These are phyloP conservation scores for Phrynosoma platyrhinos DNA, from an alignment of 2,113 vertebrate genomes.

Conservation along the genomic window DNA sequence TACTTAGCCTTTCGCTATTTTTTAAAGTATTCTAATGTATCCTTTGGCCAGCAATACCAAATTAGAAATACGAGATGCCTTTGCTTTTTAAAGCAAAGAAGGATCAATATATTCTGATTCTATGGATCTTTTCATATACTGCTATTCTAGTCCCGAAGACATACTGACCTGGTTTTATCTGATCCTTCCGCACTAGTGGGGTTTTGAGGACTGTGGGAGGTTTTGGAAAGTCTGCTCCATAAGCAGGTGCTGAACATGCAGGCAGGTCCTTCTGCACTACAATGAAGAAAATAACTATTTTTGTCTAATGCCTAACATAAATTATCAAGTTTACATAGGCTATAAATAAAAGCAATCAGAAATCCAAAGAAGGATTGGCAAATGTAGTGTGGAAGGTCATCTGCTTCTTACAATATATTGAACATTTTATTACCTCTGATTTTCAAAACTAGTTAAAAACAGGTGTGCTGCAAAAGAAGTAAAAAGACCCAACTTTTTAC, in stretches of 20 bases:
- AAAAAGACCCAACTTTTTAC: background rate
- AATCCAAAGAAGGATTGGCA: background rate
- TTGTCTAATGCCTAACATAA: background rate
- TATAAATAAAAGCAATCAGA: background rate
- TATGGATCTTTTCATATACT: background rate
- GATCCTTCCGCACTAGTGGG: conserved; percentile 77
- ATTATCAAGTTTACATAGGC: background rate
- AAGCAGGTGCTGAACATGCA: conserved; percentile 39
- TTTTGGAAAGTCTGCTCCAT: conserved; percentile 63
- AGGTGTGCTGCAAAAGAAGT: background rate
- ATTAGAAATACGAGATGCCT: no score
- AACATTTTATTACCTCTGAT: background rate
- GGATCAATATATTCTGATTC: background rate
- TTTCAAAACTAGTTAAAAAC: background rate
- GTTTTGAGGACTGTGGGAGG: conserved; percentile 61
- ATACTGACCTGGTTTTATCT: conserved; percentile 82
- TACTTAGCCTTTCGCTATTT: no score
- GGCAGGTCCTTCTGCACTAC: conserved; percentile 65
- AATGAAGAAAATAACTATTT: conserved; percentile 18
- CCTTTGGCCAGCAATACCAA: no score
- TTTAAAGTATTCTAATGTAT: no score
- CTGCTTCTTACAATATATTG: background rate
- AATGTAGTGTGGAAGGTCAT: background rate
- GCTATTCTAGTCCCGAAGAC: background rate
- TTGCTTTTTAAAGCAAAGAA: background rate